Percentiles rank a stretch among this genome's conserved stretches.
phyloP scores from a whole-genome alignment of 2,888 invertebrate species.

The Crepidodera aurea region DNA sequence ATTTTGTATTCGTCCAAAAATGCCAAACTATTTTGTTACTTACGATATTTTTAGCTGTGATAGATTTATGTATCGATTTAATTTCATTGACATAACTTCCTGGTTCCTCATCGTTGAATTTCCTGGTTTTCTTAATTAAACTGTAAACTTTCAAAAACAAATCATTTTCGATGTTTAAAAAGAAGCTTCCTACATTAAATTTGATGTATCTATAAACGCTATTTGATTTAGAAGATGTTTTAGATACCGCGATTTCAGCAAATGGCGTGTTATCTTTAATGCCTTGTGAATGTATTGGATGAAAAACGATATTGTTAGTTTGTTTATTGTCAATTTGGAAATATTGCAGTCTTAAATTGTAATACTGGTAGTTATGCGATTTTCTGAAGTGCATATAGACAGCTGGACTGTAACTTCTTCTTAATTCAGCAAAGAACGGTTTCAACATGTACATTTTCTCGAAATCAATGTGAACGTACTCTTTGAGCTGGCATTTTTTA shows the following conservation, averaged over 20 bases:
- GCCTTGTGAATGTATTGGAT: constrained; percentile 63
- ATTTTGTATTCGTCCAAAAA: no score
- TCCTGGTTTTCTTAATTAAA: constrained; percentile 65
- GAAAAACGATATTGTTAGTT: constrained; percentile 53
- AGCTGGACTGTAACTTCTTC: constrained; percentile 77
- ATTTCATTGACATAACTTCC: constrained; percentile 59
- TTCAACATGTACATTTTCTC: constrained; percentile 88
- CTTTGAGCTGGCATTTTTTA: constrained; percentile 77
- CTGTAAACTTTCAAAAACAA: constrained; percentile 71
- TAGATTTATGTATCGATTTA: constrained; percentile 68
- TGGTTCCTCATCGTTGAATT: constrained; percentile 68
- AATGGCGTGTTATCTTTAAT: constrained; percentile 69
- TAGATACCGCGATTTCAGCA: constrained; percentile 67
- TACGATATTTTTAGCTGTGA: constrained; percentile 61
- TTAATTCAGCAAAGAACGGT: constrained; percentile 81
- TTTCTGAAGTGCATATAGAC: constrained; percentile 77
- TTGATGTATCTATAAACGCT: constrained; percentile 71
- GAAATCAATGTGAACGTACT: constrained; percentile 81
- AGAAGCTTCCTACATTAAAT: constrained; percentile 72
- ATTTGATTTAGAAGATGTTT: constrained; percentile 62
- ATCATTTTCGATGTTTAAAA: constrained; percentile 74
- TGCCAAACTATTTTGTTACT: no score
- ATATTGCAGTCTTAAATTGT: constrained; percentile 73
- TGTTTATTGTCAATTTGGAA: constrained; percentile 75
- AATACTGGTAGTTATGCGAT: constrained; percentile 73